Percentiles rank a stretch among this genome's conserved stretches.
Evolutionary conservation across 2,113 vertebrate genomes (phyloP).

Genomic region (Ptyas mucosa): DNA sequence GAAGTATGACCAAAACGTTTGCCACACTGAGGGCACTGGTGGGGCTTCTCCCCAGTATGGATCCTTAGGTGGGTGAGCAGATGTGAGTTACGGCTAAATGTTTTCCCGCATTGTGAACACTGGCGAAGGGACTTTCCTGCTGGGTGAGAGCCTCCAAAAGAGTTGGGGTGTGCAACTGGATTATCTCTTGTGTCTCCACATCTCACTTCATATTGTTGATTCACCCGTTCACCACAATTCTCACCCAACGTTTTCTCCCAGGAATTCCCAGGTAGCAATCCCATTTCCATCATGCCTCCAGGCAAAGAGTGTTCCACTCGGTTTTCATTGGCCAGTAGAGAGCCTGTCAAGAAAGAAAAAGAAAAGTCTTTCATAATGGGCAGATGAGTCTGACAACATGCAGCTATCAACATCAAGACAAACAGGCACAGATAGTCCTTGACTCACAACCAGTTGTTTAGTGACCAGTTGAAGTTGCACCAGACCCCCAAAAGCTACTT

Average conservation of each 20-base stretch:
- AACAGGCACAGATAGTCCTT: neutral
- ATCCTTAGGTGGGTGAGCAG: slow-evolving; percentile 64
- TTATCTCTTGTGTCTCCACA: neutral
- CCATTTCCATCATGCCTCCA: neutral
- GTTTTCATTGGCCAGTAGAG: neutral
- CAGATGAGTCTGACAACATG: neutral
- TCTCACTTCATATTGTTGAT: neutral
- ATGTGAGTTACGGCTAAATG: slow-evolving; percentile 48
- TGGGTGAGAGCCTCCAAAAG: neutral
- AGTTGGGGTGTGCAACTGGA: neutral
- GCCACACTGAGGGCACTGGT: slow-evolving; percentile 58
- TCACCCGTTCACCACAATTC: neutral
- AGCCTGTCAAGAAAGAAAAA: neutral
- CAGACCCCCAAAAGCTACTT: too few relatives aligned
- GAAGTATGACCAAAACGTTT: slow-evolving; percentile 64
- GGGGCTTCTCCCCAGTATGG: slow-evolving; percentile 63
- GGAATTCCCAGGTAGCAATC: neutral
- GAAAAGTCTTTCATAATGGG: neutral
- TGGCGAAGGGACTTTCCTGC: slow-evolving; percentile 58
- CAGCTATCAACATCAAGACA: neutral
- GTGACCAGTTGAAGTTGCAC: too few relatives aligned
- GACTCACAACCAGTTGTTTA: too few relatives aligned
- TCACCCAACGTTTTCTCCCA: neutral
- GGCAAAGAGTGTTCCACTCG: neutral
- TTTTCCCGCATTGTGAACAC: slow-evolving; percentile 43